Evolutionary conservation across 2,888 invertebrate genomes (phyloP).

Genomic region (Drosophila robusta): DNA sequence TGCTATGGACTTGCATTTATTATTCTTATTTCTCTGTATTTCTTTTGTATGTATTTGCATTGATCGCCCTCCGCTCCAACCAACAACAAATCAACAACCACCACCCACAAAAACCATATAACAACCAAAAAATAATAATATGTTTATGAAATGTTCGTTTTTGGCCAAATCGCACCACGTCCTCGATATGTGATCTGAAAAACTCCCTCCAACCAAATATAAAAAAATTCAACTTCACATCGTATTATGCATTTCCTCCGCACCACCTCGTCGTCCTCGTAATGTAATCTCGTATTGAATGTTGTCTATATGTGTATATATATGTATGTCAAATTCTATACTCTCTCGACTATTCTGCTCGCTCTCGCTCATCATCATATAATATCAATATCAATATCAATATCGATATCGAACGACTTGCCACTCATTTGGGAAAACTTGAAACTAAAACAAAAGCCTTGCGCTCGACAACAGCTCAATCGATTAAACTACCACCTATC

Average conservation of each 20-base stretch:
- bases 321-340: slow-evolving; percentile 64
- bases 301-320: slow-evolving; percentile 51
- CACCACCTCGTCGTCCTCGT: slow-evolving; percentile 56
- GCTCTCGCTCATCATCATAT: slow-evolving; percentile 63
- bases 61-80: slow-evolving; percentile 75
- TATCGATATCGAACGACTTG: slow-evolving; percentile 58
- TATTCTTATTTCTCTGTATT: slow-evolving; percentile 69
- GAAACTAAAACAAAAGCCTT: slow-evolving; percentile 71
- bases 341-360: slow-evolving; percentile 63
- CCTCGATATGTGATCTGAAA: slow-evolving; percentile 57
- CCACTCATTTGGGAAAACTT: slow-evolving; percentile 57
- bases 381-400: slow-evolving; percentile 34
- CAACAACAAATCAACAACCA: slow-evolving; percentile 70
- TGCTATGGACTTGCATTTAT: slow-evolving; percentile 54
- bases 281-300: slow-evolving; percentile 55
- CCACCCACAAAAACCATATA: slow-evolving; percentile 63
- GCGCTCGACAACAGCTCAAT: slow-evolving; percentile 83
- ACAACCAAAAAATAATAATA: slow-evolving; percentile 35
- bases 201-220: slow-evolving; percentile 15
- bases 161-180: slow-evolving; percentile 65
- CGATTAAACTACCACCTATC: slow-evolving; percentile 86
- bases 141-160: slow-evolving; percentile 62
- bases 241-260: slow-evolving; percentile 47
- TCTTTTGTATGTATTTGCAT: slow-evolving; percentile 80
- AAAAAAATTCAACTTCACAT: slow-evolving; percentile 35